Conservation (phyloP, 2,797 vertebrate genomes). For the Ceryle rudis region DNA sequence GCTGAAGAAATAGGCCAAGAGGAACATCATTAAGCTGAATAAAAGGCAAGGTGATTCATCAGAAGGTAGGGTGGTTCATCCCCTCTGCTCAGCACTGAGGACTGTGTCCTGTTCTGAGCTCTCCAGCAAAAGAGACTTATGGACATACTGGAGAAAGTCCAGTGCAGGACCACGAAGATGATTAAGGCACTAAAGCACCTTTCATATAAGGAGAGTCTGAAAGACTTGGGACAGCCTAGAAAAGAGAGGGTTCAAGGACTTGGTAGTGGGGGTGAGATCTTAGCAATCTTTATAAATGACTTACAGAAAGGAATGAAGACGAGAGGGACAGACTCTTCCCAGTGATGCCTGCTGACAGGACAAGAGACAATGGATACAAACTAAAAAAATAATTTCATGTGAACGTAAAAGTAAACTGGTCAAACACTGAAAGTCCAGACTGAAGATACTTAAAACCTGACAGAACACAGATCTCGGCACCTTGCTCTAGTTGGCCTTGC, state of each 20-base stretch:
- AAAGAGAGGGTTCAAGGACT: neutral
- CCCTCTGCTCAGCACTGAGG: neutral
- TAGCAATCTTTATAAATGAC: neutral
- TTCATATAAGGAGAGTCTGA: too few species aligned
- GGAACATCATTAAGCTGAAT: rapidly evolving
- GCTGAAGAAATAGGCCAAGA: neutral
- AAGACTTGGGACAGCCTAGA: neutral
- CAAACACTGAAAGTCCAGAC: neutral
- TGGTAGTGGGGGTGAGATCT: neutral
- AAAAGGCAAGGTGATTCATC: neutral
- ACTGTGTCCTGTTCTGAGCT: neutral
- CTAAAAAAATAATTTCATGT: neutral
- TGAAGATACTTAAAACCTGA: neutral
- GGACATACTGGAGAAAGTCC: neutral
- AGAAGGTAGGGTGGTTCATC: too few species aligned
- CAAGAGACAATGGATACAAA: neutral
- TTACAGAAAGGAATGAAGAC: neutral
- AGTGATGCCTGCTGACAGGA: neutral
- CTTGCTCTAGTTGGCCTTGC: neutral
- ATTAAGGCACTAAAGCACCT: too few species aligned
- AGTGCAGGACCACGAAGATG: too few species aligned
- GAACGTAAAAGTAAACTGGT: neutral
- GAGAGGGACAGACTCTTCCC: neutral
- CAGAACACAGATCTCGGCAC: neutral
- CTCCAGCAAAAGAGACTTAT: neutral